Base-by-base conservation (phyloP, 2,797 vertebrate species). In the Neosilurus mollespiculum region DNA sequence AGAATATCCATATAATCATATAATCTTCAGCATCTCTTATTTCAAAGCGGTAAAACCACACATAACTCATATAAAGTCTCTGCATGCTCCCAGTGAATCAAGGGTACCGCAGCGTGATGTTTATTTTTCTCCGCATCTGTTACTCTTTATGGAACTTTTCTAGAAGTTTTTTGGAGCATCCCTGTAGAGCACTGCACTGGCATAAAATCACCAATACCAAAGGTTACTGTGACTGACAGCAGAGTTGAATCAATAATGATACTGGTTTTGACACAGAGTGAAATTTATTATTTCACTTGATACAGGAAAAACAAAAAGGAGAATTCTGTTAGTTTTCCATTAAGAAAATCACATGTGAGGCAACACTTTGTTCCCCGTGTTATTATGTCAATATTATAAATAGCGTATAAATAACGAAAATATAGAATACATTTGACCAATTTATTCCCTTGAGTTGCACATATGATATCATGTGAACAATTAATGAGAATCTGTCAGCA, bases 21-120 rank as follows among this genome's bases (percentile, higher is more conserved):
- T 78, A 75, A 86, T 84, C n/a, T 78, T 86, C 20, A 22, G 18
- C 7, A 30, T 43, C 65, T 71, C 64, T 62, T 73, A 64, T 76
- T 82, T 87, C 69, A 75, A 85, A 70, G 34, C 14, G 30, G 65
- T 49, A n/a, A 66, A 88, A 67, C 64, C 37, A 51, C 66, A 73
- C 65, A 69, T 84, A 56, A 66, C 51, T 80, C 81, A 24, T 71
- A 76, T 69, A 83, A 77, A 73, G 66, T 58, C 9, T 77, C 51
- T 64, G 51, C 16, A 59, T 82, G 80, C 9, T 64, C 34, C 69
- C 66, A 62, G 24, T 72, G 66, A 76, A 30, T 78, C 84, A 62
- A 62, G 65, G n/a, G 15, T n/a, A 61, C 18, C 30, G 71, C 34
- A 62, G 49, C 34, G n/a, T 56, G 6, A 75, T 58, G 43, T 16